Evolutionary conservation across 2,888 invertebrate species (phyloP), one percentile per base, ranked within the genome.

Genomic region (Phortica okadai): DNA sequence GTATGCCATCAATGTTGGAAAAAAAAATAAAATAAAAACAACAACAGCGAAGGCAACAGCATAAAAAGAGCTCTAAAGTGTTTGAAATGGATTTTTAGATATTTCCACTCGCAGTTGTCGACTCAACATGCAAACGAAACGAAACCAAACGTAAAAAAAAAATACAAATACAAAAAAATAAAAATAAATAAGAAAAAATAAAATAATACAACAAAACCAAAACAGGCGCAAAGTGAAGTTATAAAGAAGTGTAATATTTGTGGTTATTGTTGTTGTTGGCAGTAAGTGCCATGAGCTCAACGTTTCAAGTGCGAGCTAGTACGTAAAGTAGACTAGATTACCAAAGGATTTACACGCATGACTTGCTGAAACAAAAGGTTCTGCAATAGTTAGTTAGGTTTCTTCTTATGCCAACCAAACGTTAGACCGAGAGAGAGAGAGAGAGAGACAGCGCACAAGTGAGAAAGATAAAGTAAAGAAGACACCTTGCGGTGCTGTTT

Each of bases 311-410:
- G 84, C 84, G 86, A 84, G 83, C 78, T 78, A 33, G 33, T 33
- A 33, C 77, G 59, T 11, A 74, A 59, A 64, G 16, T 33, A 45
- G 33, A 64, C 64, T 74, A 86, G 85, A 86, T 85, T 87, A 85
- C 83, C 83, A 77, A 77, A 84, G 86, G 88, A 85, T 86, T 84
- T 86, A 82, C 80, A 25, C 62, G 62, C 25, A 62, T 54, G 25
- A 25, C 33, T 72, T 33, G 80, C 10, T 11, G 16, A n/a, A 45
- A 83, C 82, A 84, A 82, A 84, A 84, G 84, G 86, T 86, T 84
- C 83, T 54, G 54, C 11, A n/a, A 5, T 2, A 16, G 14, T 10
- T 56, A 6, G 56, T 56, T 16, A n/a, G n/a, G n/a, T 11, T 16
- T 56, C 11, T 56, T 56, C 7, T 56, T 56, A 11, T n/a, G n/a